phyloP scores from a whole-genome alignment of 2,113 vertebrate species.

The Symphodus melops region DNA sequence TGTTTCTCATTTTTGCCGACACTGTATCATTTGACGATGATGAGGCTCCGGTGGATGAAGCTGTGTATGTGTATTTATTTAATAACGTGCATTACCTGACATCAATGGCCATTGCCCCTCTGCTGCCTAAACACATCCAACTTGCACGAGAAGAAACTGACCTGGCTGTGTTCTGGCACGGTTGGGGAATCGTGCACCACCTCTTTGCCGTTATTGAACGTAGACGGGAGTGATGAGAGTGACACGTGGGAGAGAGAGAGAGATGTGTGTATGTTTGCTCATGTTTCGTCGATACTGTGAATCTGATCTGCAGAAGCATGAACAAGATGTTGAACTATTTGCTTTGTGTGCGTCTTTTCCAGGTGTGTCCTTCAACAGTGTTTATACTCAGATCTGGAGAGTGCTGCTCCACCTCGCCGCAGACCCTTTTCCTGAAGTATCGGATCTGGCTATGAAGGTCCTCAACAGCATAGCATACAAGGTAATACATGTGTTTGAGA shows the following conservation, averaged over 20 bases:
- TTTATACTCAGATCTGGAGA: slow-evolving; percentile 99
- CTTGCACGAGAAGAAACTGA: slow-evolving; percentile 24
- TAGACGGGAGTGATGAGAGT: background rate
- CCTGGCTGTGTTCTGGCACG: background rate
- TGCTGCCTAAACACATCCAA: slow-evolving; percentile 16
- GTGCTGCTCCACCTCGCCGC: slow-evolving; percentile 95
- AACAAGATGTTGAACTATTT: background rate
- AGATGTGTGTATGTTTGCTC: background rate
- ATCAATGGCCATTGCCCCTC: slow-evolving; percentile 40
- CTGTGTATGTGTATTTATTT: slow-evolving; percentile 25
- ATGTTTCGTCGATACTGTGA: background rate
- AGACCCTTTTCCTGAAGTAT: slow-evolving; percentile 96
- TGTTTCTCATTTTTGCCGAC: too few species aligned
- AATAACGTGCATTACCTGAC: slow-evolving; percentile 47
- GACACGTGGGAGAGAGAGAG: background rate
- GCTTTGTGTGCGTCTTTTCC: slow-evolving; percentile 12
- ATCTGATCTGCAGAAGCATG: background rate
- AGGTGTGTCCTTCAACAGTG: slow-evolving; percentile 99
- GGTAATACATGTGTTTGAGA: slow-evolving; percentile 75
- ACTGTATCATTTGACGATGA: too few species aligned
- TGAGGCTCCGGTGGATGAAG: slow-evolving; percentile 20
- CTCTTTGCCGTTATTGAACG: slow-evolving; percentile 32
- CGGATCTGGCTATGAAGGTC: slow-evolving; percentile 96
- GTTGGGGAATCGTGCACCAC: slow-evolving; percentile 22
- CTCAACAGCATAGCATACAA: slow-evolving; percentile 98